Evolutionary conservation across 2,797 vertebrate genomes (phyloP).

Genomic region (Cyclura pinguis): DNA sequence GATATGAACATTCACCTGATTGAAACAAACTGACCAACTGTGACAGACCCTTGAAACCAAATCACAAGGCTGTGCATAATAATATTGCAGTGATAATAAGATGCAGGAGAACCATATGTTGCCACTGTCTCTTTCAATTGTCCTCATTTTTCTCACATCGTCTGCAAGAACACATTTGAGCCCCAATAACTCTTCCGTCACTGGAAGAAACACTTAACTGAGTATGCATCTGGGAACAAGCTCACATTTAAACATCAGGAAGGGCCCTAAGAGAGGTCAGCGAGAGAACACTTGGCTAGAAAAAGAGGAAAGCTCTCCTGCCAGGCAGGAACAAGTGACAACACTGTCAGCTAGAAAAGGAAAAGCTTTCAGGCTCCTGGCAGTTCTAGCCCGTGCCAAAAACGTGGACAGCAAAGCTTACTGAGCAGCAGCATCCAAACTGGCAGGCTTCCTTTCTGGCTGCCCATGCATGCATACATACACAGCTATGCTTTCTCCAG

Average conservation of each 20-base stretch:
- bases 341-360: neutral
- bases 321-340: neutral
- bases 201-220: neutral
- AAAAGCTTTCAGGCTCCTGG: neutral
- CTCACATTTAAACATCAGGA: slow-evolving; percentile 9
- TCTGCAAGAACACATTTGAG: slow-evolving; percentile 13
- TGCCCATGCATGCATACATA: neutral
- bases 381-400: neutral
- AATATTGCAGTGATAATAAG: slow-evolving; percentile 16
- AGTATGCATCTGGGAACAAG: neutral
- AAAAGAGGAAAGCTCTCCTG: neutral
- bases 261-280: neutral
- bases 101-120: slow-evolving; percentile 53
- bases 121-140: neutral
- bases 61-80: slow-evolving; percentile 24
- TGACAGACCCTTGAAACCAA: neutral
- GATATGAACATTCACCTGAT: neutral
- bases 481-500: neutral
- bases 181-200: neutral
- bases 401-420: neutral
- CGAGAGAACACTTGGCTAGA: neutral
- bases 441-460: neutral
- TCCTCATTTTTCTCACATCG: neutral
- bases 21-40: neutral
- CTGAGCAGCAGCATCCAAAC: accelerated